Evolutionary conservation across 2,113 vertebrate genomes (phyloP), one percentile per base, ranked within the genome.

Genomic region (Isichthys henryi): DNA sequence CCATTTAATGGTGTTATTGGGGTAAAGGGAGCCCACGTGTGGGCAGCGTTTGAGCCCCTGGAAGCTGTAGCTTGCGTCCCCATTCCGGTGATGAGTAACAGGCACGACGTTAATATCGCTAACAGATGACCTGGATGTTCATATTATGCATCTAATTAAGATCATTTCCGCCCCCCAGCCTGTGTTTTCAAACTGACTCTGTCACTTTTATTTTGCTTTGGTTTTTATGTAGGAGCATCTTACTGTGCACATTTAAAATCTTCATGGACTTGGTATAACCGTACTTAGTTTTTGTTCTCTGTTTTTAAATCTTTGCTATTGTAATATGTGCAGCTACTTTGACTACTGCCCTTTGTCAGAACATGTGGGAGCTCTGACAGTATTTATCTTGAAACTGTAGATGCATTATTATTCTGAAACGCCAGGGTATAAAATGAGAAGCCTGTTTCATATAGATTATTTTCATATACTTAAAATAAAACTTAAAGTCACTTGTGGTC

Each of bases 101-200:
- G 13, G 10, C 87, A 45, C 87, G 31, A 88, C 13, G 53, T 27
- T 39, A 35, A 88, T 62, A 43, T 58, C 53, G 21, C 31, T 17
- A 53, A 88, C 13, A 35, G 43, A 39, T 87, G 86, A 87, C 86
- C 86, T 62, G 87, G 53, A 88, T 88, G 53, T 66, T 88, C 87
- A 88, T 45, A 88, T 66, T 56, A 45, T 52, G 31, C 49, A 86
- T 86, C 49, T 86, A 45, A 86, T 86, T 86, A 52, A 52, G 49
- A 86, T 48, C 10, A 52, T 86, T 52, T 86, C 27, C 23, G 48
- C 85, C 85, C 85, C 45, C 49, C 49, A 86, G 85, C 49, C 49
- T 86, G 85, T 86, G n/a, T 31, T 86, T 53, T 86, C 85, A 48
- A 35, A 86, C 85, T 52, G 85, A 52, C 85, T 52, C 7, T 86